Base-by-base conservation (phyloP, 2,113 vertebrate genomes). In the Pluvialis apricaria region DNA sequence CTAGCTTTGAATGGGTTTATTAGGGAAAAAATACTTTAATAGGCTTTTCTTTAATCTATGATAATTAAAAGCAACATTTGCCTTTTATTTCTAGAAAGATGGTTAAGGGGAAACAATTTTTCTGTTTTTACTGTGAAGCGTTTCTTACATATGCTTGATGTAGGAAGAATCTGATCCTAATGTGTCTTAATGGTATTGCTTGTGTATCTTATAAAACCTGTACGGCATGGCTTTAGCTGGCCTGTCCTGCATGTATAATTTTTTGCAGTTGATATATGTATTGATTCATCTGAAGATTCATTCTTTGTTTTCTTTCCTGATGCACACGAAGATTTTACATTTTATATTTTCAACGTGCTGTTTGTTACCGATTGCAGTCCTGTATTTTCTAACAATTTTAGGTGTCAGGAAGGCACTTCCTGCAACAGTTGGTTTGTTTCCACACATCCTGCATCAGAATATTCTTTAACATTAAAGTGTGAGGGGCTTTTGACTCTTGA, bases 41-140 rank as follows among this genome's bases (percentile, higher is more conserved):
- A 92, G 65, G 34, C 16, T 86, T 95, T 90, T 61, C 68, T 64
- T 78, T 72, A 79, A 82, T 91, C 47, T 88, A 16, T 86, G 72
- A 25, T 84, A 89, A 92, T 91, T 90, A 84, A 91, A 88, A 90
- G 11, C 52, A 68, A 28, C 26, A 47, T 90, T 94, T 96, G 24
- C n/a, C 58, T 89, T 89, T 89, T 82, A 45, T 60, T 92, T 92
- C 83, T 76, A 71, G 73, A 45, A 54, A 40, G 57, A n/a, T 26
- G 7, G 17, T 44, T 76, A 84, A 69, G 31, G n/a, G 20, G n/a
- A 79, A 92, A 40, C 11, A 20, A 14, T 65, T 72, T 75, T 93
- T 81, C 47, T 83, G 31, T 0, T 42, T 93, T 93, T 93, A 47
- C 36, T 57, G 10, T 52, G 85, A 61, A 68, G 14, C 4, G 6